Conservation (phyloP, 1,140 invertebrate species). For the Homarus americanus region DNA sequence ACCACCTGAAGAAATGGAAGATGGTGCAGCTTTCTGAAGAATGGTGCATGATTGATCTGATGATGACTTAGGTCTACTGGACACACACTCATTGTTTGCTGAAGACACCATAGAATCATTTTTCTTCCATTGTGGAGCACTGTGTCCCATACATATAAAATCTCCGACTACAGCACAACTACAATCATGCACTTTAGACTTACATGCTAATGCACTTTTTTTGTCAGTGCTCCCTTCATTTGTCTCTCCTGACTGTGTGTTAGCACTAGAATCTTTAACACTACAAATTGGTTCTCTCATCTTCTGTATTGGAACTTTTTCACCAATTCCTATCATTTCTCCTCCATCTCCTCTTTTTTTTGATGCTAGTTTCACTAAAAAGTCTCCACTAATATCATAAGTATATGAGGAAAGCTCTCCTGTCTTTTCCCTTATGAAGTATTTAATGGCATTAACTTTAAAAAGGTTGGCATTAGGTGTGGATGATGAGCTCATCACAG, state of each 20-base stretch:
- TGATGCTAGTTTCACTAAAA: slow-evolving; percentile 55
- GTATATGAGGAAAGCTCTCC: slow-evolving; percentile 65
- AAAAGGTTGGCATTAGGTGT: slow-evolving; percentile 42
- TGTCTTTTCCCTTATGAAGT: slow-evolving; percentile 58
- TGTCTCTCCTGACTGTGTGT: neutral
- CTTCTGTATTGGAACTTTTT: slow-evolving; percentile 42
- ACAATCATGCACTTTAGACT: neutral
- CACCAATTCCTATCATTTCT: slow-evolving; percentile 68
- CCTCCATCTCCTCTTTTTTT: slow-evolving; percentile 56
- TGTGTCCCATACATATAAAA: slow-evolving; percentile 47
- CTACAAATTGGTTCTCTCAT: slow-evolving; percentile 38
- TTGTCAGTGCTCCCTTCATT: neutral
- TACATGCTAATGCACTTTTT: neutral
- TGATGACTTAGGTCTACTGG: neutral
- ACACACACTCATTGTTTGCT: neutral
- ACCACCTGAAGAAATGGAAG: neutral
- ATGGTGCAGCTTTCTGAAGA: neutral
- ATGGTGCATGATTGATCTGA: neutral
- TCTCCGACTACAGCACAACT: slow-evolving; percentile 47
- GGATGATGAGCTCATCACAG: slow-evolving; percentile 40
- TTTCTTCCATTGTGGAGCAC: slow-evolving; percentile 1
- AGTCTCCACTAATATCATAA: slow-evolving; percentile 40
- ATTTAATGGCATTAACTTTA: slow-evolving; percentile 57
- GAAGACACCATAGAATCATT: neutral
- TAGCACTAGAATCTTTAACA: neutral